A percentile compares a stretch with the other conserved stretches of the same genome.
Evolutionary conservation across 2,888 invertebrate species (phyloP).

Genomic region (Tenthredo amoena): DNA sequence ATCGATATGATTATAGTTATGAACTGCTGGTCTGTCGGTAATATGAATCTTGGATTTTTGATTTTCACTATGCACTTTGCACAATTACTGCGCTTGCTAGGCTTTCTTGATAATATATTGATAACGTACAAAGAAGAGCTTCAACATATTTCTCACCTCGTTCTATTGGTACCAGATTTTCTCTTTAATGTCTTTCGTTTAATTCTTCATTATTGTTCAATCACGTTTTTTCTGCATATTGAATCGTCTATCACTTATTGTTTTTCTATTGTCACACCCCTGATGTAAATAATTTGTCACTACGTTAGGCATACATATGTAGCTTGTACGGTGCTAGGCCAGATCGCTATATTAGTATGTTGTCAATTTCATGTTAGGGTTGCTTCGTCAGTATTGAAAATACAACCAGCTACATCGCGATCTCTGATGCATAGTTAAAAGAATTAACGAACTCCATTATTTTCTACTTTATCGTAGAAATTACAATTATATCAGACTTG

Average conservation of each 20-base stretch:
- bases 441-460: constrained; percentile 37
- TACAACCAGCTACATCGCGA: constrained; percentile 8
- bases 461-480: constrained; percentile 20
- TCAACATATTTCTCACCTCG: background rate
- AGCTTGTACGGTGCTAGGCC: constrained; percentile 43
- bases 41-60: background rate
- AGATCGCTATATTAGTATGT: constrained; percentile 18
- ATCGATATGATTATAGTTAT: constrained; percentile 24
- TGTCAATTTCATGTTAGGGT: constrained; percentile 28
- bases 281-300: constrained; percentile 46
- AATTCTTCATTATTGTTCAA: background rate
- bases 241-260: background rate
- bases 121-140: background rate
- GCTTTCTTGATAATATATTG: background rate
- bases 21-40: background rate
- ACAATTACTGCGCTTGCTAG: background rate
- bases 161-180: background rate
- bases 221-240: background rate
- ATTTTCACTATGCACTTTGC: background rate
- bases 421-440: constrained; percentile 15
- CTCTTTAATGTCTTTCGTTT: background rate
- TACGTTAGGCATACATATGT: constrained; percentile 38
- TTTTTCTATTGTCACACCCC: background rate
- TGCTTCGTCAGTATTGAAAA: constrained; percentile 15
- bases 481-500: background rate